A percentile compares a stretch with the other conserved stretches of the same genome.
Evolutionary conservation across 2,888 invertebrate genomes (phyloP).

Genomic region (Drosophila subquinaria): DNA sequence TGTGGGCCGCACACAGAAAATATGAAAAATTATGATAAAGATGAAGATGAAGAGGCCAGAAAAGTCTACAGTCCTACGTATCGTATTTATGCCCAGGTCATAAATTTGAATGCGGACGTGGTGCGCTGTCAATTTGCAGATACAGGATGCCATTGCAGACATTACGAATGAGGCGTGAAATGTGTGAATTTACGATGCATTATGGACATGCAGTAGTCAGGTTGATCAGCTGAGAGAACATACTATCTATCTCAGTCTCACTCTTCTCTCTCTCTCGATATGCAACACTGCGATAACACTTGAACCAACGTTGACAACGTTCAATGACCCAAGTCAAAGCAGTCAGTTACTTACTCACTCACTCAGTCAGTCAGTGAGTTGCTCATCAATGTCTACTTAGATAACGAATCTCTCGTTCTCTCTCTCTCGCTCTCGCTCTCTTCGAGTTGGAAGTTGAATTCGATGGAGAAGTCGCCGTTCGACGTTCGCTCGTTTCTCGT

Average conservation of each 20-base stretch:
- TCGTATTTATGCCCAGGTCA: slow-evolving; percentile 67
- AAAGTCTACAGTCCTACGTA: slow-evolving; percentile 17
- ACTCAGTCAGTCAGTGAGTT: slow-evolving; percentile 27
- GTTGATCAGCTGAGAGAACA: slow-evolving; percentile 46
- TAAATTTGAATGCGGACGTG: slow-evolving; percentile 73
- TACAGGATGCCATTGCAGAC: slow-evolving; percentile 58
- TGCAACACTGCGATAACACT: slow-evolving; percentile 42
- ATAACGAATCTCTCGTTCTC: slow-evolving; percentile 16
- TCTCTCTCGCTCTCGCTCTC: background rate
- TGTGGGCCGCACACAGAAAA: slow-evolving; percentile 43
- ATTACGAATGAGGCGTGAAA: slow-evolving; percentile 70
- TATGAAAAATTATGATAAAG: slow-evolving; percentile 59
- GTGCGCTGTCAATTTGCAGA: slow-evolving; percentile 66
- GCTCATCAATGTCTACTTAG: slow-evolving; percentile 46
- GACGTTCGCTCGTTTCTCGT: slow-evolving; percentile 4
- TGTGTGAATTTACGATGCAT: slow-evolving; percentile 72
- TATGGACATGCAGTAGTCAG: slow-evolving; percentile 47
- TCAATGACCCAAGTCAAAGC: slow-evolving; percentile 64
- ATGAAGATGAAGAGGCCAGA: slow-evolving; percentile 19
- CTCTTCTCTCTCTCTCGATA: background rate
- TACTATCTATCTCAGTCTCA: background rate
- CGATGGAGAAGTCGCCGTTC: slow-evolving; percentile 9
- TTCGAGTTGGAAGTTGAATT: slow-evolving; percentile 8
- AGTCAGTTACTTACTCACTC: slow-evolving; percentile 30
- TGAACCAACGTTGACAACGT: slow-evolving; percentile 59